Conservation (phyloP, 2,113 vertebrate genomes). For the Anthoscopus minutus region DNA sequence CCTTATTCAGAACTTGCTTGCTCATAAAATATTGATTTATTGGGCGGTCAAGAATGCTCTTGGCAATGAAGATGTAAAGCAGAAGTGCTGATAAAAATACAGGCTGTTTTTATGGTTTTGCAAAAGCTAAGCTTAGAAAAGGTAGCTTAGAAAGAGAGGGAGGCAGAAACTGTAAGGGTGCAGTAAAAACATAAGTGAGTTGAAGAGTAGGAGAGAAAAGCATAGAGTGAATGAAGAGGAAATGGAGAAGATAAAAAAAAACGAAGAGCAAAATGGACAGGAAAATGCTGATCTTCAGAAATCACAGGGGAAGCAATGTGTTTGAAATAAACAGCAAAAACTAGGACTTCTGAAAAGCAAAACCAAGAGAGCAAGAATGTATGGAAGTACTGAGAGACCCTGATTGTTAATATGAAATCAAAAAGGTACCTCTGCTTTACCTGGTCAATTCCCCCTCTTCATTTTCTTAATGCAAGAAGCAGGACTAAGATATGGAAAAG, state of each 20-base stretch:
- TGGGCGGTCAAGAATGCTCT: constrained; percentile 9
- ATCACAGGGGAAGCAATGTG: background rate
- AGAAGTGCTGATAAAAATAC: constrained; percentile 21
- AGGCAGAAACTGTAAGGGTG: background rate
- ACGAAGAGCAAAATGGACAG: background rate
- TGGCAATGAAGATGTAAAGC: constrained; percentile 27
- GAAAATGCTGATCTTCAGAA: background rate
- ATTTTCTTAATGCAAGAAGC: background rate
- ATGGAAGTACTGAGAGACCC: background rate
- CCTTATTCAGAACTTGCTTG: constrained; percentile 36
- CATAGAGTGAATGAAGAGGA: background rate
- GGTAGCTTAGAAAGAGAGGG: background rate
- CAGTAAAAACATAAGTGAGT: background rate
- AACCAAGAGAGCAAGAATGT: background rate
- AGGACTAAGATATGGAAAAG: background rate
- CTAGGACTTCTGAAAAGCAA: background rate
- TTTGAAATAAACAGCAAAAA: background rate
- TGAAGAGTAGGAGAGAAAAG: background rate
- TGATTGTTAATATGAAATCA: background rate
- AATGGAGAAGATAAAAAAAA: background rate
- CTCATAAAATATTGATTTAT: constrained; percentile 47
- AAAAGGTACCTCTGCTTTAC: background rate
- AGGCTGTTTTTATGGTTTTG: background rate
- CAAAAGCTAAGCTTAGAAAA: background rate
- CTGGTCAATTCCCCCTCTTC: background rate